Evolutionary conservation across 1,140 invertebrate species (phyloP), one percentile per base, ranked within the genome.

Genomic region (Ceratosolen solmsi): DNA sequence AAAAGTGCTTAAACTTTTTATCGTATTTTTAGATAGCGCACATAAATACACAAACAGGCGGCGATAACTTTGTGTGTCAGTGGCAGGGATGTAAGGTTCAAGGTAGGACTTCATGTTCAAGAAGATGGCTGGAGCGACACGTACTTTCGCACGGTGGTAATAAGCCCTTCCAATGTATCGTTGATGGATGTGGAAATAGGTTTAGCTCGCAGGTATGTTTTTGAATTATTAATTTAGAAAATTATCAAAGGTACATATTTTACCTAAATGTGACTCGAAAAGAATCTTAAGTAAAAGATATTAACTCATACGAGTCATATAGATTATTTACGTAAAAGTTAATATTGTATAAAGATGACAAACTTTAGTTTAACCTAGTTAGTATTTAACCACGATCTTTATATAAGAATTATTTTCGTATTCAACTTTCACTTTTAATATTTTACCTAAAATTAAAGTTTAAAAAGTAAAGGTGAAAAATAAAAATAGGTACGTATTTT

Each of bases 11-110:
- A n/a, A n/a, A n/a, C n/a, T n/a, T n/a, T n/a, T n/a, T n/a, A n/a
- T n/a, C n/a, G n/a, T 46, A 46, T 13, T 78, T 76, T 46, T 89
- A 96, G 95, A 91, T 93, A 70, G 94, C 94, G 83, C 97, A 98
- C 91, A 97, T 98, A 84, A 96, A 96, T 89, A 93, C 95, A 41
- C 97, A 98, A 92, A 94, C 94, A 38, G 94, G 94, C 0, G 93
- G 93, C 72, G 95, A 96, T 88, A 96, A 95, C 83, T 98, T 96
- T 89, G 94, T 97, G 13, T 99, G 97, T 89, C 93, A 97, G 27
- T 99, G 97, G 97, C 93, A 95, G 84, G 96, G 96, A 9, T 99
- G 98, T 92, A 98, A 98, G 91, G 98, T 99, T n/a, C 97, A 96
- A 89, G 96, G 96, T 84, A 95, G 96, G 86, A 95, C 95, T 25